Evolutionary conservation across 1,140 invertebrate genomes (phyloP).

Genomic region (Drosophila nigrodunni): DNA sequence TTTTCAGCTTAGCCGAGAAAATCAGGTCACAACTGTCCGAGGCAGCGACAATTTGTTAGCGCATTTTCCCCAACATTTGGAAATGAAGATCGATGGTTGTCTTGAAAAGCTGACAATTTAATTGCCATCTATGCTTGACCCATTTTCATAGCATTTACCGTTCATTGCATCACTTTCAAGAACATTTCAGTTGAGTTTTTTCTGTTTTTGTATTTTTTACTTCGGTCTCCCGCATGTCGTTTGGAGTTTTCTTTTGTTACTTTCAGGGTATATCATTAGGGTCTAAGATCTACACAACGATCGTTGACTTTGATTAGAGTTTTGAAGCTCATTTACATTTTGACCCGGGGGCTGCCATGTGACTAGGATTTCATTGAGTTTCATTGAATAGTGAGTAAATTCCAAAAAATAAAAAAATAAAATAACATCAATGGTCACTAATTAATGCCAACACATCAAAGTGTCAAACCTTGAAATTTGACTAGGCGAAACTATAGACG

Average conservation of each 20-base stretch:
- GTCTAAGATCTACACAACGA: conserved; percentile 23
- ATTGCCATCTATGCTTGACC: conserved; percentile 60
- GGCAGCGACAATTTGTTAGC: conserved; percentile 58
- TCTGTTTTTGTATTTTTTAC: neutral
- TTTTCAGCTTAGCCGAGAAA: conserved; percentile 19
- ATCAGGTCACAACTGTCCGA: conserved; percentile 52
- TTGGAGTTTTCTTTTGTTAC: conserved; percentile 25
- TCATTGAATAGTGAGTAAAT: neutral
- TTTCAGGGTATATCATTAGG: conserved; percentile 34
- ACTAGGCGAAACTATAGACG: conserved; percentile 24
- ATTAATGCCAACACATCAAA: conserved; percentile 59
- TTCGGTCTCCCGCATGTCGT: conserved; percentile 41
- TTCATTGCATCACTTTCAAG: conserved; percentile 60
- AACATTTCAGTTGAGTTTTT: conserved; percentile 28
- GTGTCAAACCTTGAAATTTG: conserved; percentile 56
- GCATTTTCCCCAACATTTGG: conserved; percentile 26
- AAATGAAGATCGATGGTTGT: conserved; percentile 52
- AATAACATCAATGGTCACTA: conserved; percentile 53
- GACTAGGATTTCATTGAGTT: conserved; percentile 57
- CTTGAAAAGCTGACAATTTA: conserved; percentile 67
- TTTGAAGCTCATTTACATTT: conserved; percentile 48
- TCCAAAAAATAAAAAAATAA: neutral
- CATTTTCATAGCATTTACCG: conserved; percentile 64
- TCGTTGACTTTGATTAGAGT: conserved; percentile 52
- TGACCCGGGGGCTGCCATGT: conserved; percentile 11